Base-by-base conservation (phyloP, 2,797 vertebrate genomes). In the Lophotriccus pileatus region DNA sequence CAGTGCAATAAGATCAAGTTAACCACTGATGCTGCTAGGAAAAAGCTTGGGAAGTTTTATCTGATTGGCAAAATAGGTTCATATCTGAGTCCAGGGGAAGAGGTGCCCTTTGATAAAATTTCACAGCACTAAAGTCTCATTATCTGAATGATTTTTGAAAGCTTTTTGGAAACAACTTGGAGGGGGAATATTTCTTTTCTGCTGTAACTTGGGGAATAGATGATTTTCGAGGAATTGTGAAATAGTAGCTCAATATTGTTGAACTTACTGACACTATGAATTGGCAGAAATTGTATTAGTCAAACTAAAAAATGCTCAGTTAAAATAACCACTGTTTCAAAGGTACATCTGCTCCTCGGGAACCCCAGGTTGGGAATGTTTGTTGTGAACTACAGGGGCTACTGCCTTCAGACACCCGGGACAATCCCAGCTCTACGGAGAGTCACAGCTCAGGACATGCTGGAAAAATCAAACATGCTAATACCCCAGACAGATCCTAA, bases 1-100 rank as follows among this genome's bases (percentile, higher is more conserved):
- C 86, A 84, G 89, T 77, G 92, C 97, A 97, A 76, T 96, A 91
- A 97, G 96, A 97, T 97, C 95, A 96, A 91, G 92, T 97, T 96
- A 97, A 95, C 91, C 92, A 93, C 82, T 84, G 90, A 88, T 83
- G 95, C 89, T 93, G 93, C 90, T 87, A 96, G 96, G 87, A 95
- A 94, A 96, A 96, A 93, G n/a, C 75, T 88, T 46, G 73, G 72
- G 73, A 97, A 96, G 86, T 96, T 97, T 96, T 97, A 97, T 97
- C 95, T 97, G 95, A 97, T 97, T 97, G 96, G 94, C 94, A 97
- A 97, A 97, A 96, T 90, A 96, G 84, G 94, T 92, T 97, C 87
- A 92, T 96, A 96, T 80, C 94, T 79, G 87, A 97, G 95, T 87
- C 95, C 93, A 91, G 90, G 85, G 96, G 95, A 80, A 96, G 82